Base-by-base conservation (phyloP, 37 sponge, comb jelly and placozoan species). In the Halisarca cf. caerulea region DNA sequence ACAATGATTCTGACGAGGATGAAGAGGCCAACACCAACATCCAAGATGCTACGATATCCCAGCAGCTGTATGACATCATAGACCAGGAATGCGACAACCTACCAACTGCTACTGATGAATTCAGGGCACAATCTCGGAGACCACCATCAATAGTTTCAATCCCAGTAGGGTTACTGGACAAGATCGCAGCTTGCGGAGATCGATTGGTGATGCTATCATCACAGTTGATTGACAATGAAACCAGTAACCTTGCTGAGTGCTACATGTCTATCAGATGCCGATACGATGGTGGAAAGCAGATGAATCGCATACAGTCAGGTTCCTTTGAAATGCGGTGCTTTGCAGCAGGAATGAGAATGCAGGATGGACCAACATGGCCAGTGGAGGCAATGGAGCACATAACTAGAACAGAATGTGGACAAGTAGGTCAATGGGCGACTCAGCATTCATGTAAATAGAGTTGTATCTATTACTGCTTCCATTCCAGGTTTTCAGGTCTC, bases 161-260 rank as follows among this genome's bases (percentile, higher is more conserved):
- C 1, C 85, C 85, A 36, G 41, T 18, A 24, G 78, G 78, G 0
- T 40, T 85, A 0, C 41, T 85, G 0, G 11, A 0, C 2, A 57
- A 35, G 3, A 66, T 85, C n/a, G 3, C 34, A 1, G 44, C 79
- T 14, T 25, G 45, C 3, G 62, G 66, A 9, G 77, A 85, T 58
- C 37, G 85, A 2, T 2, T 85, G 6, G 85, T 85, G 28, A 58
- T 40, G 23, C 35, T 75, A 36, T 38, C 78, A 36, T 1, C 0
- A 2, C 85, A 77, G 41, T 47, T 85, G 1, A 77, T 85, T 7
- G 39, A 74, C 58, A 85, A 85, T 59, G 25, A 55, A 36, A 75
- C 85, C 17, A 75, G 78, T 42, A 85, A 85, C 43, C 30, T 74
- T 7, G 78, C 85, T 35, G 85, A 85, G 44, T 37, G 78, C 64